A percentile compares a stretch with the other conserved stretches of the same genome.
Evolutionary conservation across 2,797 vertebrate genomes (phyloP).

Genomic region (Ptychobarbus kaznakovi): DNA sequence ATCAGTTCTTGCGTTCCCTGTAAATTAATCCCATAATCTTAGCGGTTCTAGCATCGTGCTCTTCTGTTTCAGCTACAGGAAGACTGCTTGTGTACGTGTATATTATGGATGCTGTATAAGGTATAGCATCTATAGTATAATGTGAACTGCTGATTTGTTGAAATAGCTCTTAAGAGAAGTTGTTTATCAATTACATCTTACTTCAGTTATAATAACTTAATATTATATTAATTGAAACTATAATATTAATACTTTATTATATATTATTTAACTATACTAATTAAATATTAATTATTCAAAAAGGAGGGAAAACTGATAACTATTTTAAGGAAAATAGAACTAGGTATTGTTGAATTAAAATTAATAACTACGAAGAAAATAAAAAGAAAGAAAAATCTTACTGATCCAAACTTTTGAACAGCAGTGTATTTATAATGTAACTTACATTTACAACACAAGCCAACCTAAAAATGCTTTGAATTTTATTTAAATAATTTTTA

Average conservation of each 20-base stretch:
- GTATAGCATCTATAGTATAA: not conserved
- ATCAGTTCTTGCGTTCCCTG: not conserved
- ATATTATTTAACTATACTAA: not conserved
- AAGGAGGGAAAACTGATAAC: not conserved
- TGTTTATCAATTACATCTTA: not conserved
- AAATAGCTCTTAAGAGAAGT: not conserved
- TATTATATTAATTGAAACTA: not conserved
- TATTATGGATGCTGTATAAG: not conserved
- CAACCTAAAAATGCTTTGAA: not conserved
- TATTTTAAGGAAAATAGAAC: not conserved
- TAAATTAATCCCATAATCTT: not conserved
- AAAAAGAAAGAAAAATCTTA: no score
- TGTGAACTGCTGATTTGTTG: not conserved
- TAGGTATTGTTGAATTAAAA: not conserved
- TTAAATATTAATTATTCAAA: not conserved
- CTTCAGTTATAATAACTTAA: not conserved
- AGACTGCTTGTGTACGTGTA: not conserved
- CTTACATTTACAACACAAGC: not conserved
- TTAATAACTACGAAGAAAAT: not conserved
- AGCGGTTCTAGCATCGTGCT: not conserved
- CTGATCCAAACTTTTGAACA: no score
- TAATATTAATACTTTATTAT: not conserved
- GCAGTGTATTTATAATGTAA: not conserved
- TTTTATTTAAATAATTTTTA: not conserved
- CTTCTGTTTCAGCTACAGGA: not conserved